Base-by-base conservation (phyloP, 23 tunicate genomes). In the Styela clava region DNA sequence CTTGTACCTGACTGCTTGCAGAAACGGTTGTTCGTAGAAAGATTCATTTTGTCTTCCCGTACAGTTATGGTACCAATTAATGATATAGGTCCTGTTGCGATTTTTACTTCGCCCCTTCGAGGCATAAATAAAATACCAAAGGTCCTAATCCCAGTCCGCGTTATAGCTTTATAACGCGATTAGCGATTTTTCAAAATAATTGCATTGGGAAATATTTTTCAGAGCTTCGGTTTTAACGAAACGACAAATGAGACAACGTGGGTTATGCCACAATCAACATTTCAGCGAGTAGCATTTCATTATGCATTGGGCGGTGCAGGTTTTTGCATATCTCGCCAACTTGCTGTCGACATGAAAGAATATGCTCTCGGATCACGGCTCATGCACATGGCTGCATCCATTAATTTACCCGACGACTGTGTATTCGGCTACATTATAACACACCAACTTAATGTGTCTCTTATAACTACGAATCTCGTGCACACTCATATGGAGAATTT, bases 381-480 rank as follows among this genome's bases (percentile, higher is more conserved):
- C n/a, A 73, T 89, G 22, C 79, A 34, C 5, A 84, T 70, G 18
- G 88, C 87, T 2, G 82, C 94, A 12, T 84, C 94, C 0, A 84
- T 84, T 28, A n/a, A 85, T 1, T 56, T 89, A 26, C 94, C 94
- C 1, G 94, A 89, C 36, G 94, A 89, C 73, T 84, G 82, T 84
- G 77, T 89, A 28, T 63, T 84, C 61, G 94, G 94, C 18, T 89
- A 61, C 85, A 61, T 84, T 76, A 89, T 89, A 31, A 89, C 94
- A 16, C 82, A 84, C 68, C 69, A 84, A 7, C 69, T 89, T 18
- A 84, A 84, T 33, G 88, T 84, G 23, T 84, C 94, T 16, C 82
- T 89, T 2, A 73, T 63, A 25, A 71, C 79, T 64, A 44, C 78
- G 27, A 52, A 64, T 68, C 33, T 78, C 9, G 56, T 89, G 82